Evolutionary conservation across 2,888 invertebrate species (phyloP).

Genomic region (Sceliomorpha sp.): DNA sequence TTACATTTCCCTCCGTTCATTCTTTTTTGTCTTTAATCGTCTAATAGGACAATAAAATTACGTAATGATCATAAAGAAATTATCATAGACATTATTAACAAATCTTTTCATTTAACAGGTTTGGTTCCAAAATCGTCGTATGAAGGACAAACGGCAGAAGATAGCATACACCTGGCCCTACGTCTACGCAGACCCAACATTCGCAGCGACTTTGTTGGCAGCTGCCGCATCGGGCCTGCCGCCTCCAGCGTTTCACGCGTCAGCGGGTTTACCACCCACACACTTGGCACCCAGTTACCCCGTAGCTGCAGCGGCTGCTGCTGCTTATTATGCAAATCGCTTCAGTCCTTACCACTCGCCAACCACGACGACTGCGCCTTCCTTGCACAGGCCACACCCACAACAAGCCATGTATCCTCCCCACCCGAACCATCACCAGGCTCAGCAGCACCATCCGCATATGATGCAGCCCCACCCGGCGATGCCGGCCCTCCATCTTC

Average conservation of each 20-base stretch:
- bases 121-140: slow-evolving; percentile 98
- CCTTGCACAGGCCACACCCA: slow-evolving; percentile 81
- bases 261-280: slow-evolving; percentile 81
- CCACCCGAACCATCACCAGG: slow-evolving; percentile 59
- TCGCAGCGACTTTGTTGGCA: slow-evolving; percentile 95
- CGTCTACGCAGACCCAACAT: slow-evolving; percentile 95
- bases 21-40: no score
- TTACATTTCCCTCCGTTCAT: no score
- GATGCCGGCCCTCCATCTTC: slow-evolving; percentile 65
- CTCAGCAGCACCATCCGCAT: slow-evolving; percentile 62
- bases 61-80: no score
- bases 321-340: slow-evolving; percentile 83
- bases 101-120: no score
- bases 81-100: no score
- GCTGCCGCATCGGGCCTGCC: slow-evolving; percentile 86
- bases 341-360: slow-evolving; percentile 84
- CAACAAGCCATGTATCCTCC: slow-evolving; percentile 73
- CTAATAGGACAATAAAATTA: no score
- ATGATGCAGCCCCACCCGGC: slow-evolving; percentile 62
- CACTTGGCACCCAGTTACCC: slow-evolving; percentile 81
- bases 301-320: slow-evolving; percentile 82
- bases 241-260: slow-evolving; percentile 66
- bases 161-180: slow-evolving; percentile 98
- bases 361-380: slow-evolving; percentile 82
- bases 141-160: slow-evolving; percentile 98